Evolutionary conservation across 1,140 invertebrate species (phyloP), one percentile per base, ranked within the genome.

Genomic region (Mercenaria mercenaria): DNA sequence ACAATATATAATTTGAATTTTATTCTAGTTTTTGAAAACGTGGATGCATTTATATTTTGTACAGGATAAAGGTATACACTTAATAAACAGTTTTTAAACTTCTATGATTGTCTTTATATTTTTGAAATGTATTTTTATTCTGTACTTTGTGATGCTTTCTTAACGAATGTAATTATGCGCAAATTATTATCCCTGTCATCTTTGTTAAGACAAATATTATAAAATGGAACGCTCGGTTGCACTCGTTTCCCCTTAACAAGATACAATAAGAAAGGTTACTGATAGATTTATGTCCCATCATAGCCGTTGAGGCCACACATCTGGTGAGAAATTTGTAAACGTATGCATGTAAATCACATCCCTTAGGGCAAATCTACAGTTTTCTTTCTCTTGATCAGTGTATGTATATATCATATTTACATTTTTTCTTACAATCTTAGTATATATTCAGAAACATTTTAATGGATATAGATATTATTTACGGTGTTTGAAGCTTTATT

Each of bases 221-320:
- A 72, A 72, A 72, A 72, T 29, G 11, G 29, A 37, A 72, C 37
- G 67, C 67, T 20, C 29, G 67, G 67, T 37, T 72, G 29, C 67
- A 39, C 34, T 23, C 67, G 34, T 72, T 39, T 72, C 67, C 37
- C 67, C 29, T 72, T 72, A 72, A 72, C 67, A 72, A 72, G 67
- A 39, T 39, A 67, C 29, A 32, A 39, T 13, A 37, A 72, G 67
- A 64, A 43, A 61, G 80, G 26, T 56, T 61, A 39, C 26, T 83
- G 81, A 83, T 83, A 83, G 81, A 83, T 83, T 83, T 83, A 83
- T 52, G 81, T 29, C 37, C 37, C 41, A 50, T 32, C 34, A 56
- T 29, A 10, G 34, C 10, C 11, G 59, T 47, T 83, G 56, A 83
- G 81, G 47, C 81, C 81, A 83, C 81, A 83, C 81, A 83, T 69